Evolutionary conservation across 2,113 vertebrate genomes (phyloP).

Genomic region (Forbesichthys agassizii): DNA sequence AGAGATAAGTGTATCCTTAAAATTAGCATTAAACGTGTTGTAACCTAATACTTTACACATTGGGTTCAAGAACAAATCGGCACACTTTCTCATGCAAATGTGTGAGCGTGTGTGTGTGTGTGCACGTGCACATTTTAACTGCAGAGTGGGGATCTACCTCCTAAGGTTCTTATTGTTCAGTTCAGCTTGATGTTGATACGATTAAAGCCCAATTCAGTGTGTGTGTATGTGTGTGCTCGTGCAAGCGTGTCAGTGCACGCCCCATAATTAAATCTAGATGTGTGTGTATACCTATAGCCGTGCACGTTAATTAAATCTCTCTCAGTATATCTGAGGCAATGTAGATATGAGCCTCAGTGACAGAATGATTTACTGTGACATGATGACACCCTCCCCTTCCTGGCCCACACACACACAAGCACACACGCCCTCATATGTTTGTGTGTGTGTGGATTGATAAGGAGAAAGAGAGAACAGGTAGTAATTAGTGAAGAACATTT

Average conservation of each 20-base stretch:
- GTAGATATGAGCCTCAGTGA: constrained; percentile 47
- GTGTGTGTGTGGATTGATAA: not conserved
- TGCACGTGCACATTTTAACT: not conserved
- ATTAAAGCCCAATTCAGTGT: constrained; percentile 29
- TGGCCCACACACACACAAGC: not conserved
- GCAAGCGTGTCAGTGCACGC: not conserved
- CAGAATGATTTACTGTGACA: constrained; percentile 57
- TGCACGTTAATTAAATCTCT: constrained; percentile 63
- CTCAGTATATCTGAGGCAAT: constrained; percentile 54
- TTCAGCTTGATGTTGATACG: constrained; percentile 34
- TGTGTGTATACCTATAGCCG: constrained; percentile 56
- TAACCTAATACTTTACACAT: constrained; percentile 14
- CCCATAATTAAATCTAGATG: constrained; percentile 51
- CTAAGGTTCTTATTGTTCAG: constrained; percentile 27
- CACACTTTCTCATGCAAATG: not conserved
- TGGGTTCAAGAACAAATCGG: not conserved
- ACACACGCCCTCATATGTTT: not conserved
- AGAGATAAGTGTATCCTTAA: too few relatives aligned
- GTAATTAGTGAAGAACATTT: not conserved
- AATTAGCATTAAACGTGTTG: not conserved
- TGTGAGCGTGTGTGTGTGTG: not conserved
- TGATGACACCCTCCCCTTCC: constrained; percentile 35
- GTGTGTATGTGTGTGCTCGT: constrained; percentile 8
- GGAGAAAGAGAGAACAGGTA: not conserved
- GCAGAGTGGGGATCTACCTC: constrained; percentile 12